A percentile compares a stretch with the other conserved stretches of the same genome.
These are phyloP conservation scores for Tillus elongatus DNA, from an alignment of 2,888 invertebrate genomes.

Conservation along the genomic window DNA sequence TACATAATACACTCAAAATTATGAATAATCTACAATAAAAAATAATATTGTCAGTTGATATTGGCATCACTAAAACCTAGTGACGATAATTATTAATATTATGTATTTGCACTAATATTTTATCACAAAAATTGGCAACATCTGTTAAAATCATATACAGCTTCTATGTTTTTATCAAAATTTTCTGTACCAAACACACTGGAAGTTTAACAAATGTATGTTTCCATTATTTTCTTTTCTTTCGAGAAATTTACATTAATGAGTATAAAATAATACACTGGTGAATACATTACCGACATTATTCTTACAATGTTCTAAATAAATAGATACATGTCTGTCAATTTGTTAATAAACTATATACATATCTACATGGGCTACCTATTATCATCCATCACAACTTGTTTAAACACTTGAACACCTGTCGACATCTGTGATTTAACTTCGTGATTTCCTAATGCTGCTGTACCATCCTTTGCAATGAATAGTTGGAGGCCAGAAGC, in stretches of 20 bases:
- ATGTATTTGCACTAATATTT: slow-evolving; percentile 28
- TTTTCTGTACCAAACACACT: no score
- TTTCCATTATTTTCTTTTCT: no score
- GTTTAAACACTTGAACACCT: slow-evolving; percentile 57
- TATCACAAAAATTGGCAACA: slow-evolving; percentile 41
- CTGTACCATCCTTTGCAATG: slow-evolving; percentile 83
- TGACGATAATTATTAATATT: slow-evolving; percentile 16
- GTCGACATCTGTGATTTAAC: slow-evolving; percentile 67
- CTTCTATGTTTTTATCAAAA: no score
- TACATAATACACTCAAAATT: slow-evolving; percentile 15
- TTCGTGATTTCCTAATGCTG: slow-evolving; percentile 76
- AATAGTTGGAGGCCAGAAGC: slow-evolving; percentile 84
- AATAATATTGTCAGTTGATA: slow-evolving; percentile 31
- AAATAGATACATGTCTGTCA: slow-evolving; percentile 11
- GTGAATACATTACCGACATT: slow-evolving; percentile 8
- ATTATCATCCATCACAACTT: slow-evolving; percentile 68
- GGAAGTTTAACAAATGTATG: no score
- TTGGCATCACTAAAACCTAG: slow-evolving; percentile 30
- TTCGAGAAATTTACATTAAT: no score
- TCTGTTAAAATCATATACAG: no score
- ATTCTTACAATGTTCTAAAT: not conserved
- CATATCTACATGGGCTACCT: no score
- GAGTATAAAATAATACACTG: no score
- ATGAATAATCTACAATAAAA: slow-evolving; percentile 34
- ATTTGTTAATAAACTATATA: slow-evolving; percentile 5